phyloP scores from a whole-genome alignment of 2,888 invertebrate genomes.

The Mesorhabditis belari region DNA sequence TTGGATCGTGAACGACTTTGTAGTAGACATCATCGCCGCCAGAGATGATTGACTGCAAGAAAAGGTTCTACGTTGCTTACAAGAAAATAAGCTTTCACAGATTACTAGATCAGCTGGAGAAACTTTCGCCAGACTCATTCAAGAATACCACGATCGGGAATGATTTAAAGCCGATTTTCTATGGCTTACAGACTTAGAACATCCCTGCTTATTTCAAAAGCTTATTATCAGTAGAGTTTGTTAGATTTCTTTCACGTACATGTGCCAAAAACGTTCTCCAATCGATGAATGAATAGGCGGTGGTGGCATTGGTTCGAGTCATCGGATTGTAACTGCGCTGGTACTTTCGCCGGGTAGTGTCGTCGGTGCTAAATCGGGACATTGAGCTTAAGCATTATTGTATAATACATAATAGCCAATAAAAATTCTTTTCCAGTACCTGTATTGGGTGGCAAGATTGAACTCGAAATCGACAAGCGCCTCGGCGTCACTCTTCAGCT shows the following conservation, averaged over 20 bases:
- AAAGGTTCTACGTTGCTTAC: no score
- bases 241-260: neutral
- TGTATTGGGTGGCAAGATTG: conserved; percentile 27
- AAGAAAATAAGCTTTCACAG: no score
- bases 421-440: neutral
- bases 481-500: conserved; percentile 18
- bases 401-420: neutral
- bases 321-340: conserved; percentile 34
- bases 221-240: neutral
- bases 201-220: no score
- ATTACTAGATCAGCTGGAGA: neutral
- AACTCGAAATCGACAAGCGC: conserved; percentile 38
- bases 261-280: conserved; percentile 26
- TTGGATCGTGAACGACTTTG: conserved; percentile 5
- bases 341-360: conserved; percentile 35
- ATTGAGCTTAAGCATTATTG: neutral
- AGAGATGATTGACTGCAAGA: conserved; percentile 7
- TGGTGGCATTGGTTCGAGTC: conserved; percentile 12
- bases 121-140: neutral
- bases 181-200: no score
- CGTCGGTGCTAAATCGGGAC: conserved; percentile 22
- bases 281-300: conserved; percentile 7
- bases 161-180: neutral
- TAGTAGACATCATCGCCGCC: conserved; percentile 7
- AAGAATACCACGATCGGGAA: neutral